These are phyloP conservation scores for Argyrosomus regius DNA, from an alignment of 2,797 vertebrate genomes.

Conservation along the genomic window DNA sequence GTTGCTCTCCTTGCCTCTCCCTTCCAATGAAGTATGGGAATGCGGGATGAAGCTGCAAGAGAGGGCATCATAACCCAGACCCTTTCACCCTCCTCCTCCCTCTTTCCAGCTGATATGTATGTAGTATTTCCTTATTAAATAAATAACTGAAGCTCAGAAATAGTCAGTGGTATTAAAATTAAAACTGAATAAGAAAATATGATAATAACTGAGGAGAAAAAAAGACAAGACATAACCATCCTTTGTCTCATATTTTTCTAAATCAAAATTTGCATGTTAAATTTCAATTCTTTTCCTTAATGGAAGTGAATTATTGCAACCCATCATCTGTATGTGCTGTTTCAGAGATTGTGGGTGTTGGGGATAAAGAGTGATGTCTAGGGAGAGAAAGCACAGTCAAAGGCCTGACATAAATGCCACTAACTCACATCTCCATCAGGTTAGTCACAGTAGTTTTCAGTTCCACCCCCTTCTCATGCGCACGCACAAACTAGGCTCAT, in stretches of 20 bases:
- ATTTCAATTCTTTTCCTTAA: conserved; percentile 67
- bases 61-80: conserved; percentile 49
- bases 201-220: conserved; percentile 56
- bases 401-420: conserved; percentile 37
- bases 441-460: conserved; percentile 29
- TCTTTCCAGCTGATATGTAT: conserved; percentile 72
- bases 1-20: conserved; percentile 40
- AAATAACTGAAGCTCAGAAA: conserved; percentile 73
- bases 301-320: conserved; percentile 51
- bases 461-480: conserved; percentile 17
- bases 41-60: conserved; percentile 39
- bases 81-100: conserved; percentile 38
- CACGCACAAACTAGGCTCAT: conserved; percentile 18
- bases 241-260: conserved; percentile 83
- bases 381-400: conserved; percentile 44
- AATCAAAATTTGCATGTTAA: conserved; percentile 78
- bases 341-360: conserved; percentile 16
- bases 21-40: conserved; percentile 41
- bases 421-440: conserved; percentile 37
- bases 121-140: conserved; percentile 81
- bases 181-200: conserved; percentile 62
- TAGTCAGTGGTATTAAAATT: conserved; percentile 75
- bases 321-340: conserved; percentile 38
- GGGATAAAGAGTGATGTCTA: not conserved
- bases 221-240: conserved; percentile 66